A percentile compares a stretch with the other conserved stretches of the same genome.
phyloP scores from a whole-genome alignment of 23 tunicate genomes.

The Halocynthia aurantium region DNA sequence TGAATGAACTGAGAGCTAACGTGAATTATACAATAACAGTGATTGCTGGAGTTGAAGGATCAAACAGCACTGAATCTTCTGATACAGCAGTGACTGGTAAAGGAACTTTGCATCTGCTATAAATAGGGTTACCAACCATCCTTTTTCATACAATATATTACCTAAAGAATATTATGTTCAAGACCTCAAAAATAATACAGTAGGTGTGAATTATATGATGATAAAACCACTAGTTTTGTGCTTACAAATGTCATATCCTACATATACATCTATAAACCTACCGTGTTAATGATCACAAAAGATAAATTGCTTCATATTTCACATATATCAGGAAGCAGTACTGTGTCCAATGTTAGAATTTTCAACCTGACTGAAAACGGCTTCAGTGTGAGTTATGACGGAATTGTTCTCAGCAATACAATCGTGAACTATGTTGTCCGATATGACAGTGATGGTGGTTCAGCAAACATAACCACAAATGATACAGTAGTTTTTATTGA shows the following conservation, averaged over 20 bases:
- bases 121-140: too few relatives aligned
- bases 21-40: background rate
- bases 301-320: too few relatives aligned
- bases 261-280: too few relatives aligned
- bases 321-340: background rate
- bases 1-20: conserved; percentile 10
- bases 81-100: conserved; percentile 15
- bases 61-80: conserved; percentile 18
- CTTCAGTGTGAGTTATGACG: conserved; percentile 11
- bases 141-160: too few relatives aligned
- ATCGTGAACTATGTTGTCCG: conserved; percentile 8
- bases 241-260: too few relatives aligned
- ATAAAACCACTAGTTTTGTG: too few relatives aligned
- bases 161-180: too few relatives aligned
- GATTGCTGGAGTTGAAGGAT: conserved; percentile 14
- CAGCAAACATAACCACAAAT: background rate
- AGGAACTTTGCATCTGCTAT: too few relatives aligned
- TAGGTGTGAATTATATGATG: too few relatives aligned
- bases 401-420: background rate
- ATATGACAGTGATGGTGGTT: background rate
- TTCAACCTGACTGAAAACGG: conserved; percentile 15
- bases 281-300: too few relatives aligned
- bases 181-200: too few relatives aligned
- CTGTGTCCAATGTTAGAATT: conserved; percentile 8
- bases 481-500: background rate